Percentiles rank a stretch among this genome's conserved stretches.
Evolutionary conservation across 1,140 invertebrate genomes (phyloP).

Genomic region (Himalopsyche phryganea): DNA sequence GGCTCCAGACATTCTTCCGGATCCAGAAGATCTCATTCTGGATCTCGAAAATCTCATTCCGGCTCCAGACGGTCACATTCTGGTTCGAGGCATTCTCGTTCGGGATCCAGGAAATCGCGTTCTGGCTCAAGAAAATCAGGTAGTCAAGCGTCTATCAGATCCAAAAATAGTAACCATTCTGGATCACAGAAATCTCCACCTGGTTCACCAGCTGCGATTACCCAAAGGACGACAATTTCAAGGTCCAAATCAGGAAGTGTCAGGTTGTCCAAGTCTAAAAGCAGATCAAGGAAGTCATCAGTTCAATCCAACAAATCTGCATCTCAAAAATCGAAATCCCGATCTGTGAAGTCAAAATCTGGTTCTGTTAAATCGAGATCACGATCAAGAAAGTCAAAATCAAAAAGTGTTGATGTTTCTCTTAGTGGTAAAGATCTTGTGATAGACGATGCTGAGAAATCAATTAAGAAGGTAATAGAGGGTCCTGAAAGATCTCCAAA

Average conservation of each 20-base stretch:
- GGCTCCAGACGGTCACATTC: conserved; percentile 41
- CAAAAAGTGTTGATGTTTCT: conserved; percentile 36
- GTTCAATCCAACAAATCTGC: conserved; percentile 29
- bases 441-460: conserved; percentile 14
- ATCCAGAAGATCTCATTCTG: conserved; percentile 36
- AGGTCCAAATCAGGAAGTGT: too few species aligned
- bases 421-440: conserved; percentile 32
- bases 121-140: conserved; percentile 36
- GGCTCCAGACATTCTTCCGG: conserved; percentile 35
- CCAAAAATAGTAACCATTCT: conserved; percentile 41
- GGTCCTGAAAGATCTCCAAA: conserved; percentile 11
- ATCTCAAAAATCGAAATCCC: conserved; percentile 25
- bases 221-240: too few species aligned
- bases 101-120: conserved; percentile 36
- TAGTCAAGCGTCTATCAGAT: conserved; percentile 29
- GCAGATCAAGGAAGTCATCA: conserved; percentile 37
- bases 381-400: conserved; percentile 33
- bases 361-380: conserved; percentile 44
- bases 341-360: conserved; percentile 41
- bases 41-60: conserved; percentile 36
- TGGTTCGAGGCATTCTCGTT: conserved; percentile 41
- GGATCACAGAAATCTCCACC: conserved; percentile 41
- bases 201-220: neutral
- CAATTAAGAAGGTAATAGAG: conserved; percentile 4
- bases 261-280: neutral